These are phyloP conservation scores for Platanista minor DNA, from an alignment of 2,113 vertebrate genomes.

Conservation along the genomic window DNA sequence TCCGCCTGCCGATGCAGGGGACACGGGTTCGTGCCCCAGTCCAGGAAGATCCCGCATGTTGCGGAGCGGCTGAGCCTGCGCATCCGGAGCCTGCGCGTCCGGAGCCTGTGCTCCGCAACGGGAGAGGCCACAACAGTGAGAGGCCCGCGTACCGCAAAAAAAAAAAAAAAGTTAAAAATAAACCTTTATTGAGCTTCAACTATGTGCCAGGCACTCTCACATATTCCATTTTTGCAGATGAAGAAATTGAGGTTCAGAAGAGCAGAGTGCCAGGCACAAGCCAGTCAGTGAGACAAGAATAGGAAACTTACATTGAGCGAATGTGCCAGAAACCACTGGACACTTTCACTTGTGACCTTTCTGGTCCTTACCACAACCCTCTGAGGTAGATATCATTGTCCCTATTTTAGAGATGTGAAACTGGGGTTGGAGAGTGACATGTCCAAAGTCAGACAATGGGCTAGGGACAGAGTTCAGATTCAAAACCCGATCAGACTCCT, in stretches of 20 bases:
- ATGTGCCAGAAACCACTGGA: not conserved
- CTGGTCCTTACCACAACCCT: not conserved
- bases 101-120: no score
- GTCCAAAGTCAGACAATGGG: not conserved
- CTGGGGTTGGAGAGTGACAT: not conserved
- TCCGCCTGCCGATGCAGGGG: no score
- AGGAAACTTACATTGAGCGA: not conserved
- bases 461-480: not conserved
- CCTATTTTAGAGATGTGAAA: conserved; percentile 50
- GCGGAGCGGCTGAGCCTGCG: no score
- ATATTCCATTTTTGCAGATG: not conserved
- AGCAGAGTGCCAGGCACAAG: not conserved
- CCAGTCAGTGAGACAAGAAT: not conserved
- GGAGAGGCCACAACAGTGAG: no score
- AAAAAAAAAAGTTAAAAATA: not conserved
- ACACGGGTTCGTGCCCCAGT: no score
- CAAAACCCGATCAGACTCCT: not conserved
- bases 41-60: no score
- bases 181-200: not conserved
- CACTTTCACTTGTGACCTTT: conserved; percentile 8
- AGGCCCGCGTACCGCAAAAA: no score
- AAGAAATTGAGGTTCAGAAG: not conserved
- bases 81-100: no score
- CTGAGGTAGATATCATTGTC: not conserved
- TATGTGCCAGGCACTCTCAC: not conserved